phyloP scores from a whole-genome alignment of 2,113 vertebrate species.

The Taxidea taxus region DNA sequence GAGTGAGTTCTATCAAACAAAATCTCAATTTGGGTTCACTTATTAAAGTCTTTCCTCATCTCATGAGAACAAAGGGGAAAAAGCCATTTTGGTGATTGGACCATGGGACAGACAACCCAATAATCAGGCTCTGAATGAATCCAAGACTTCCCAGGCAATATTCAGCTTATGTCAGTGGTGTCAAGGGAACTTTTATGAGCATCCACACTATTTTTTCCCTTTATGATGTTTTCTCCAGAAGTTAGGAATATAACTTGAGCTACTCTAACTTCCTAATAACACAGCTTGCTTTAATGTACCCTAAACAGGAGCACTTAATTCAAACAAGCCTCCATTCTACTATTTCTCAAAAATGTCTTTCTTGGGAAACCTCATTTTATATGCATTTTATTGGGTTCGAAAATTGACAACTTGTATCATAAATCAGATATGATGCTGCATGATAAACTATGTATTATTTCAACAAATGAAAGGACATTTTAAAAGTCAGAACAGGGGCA shows the following conservation, averaged over 20 bases:
- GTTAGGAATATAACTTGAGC: neutral
- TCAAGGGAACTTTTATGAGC: neutral
- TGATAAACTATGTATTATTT: neutral
- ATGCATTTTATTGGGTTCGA: conserved; percentile 15
- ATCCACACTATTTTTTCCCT: neutral
- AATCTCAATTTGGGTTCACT: conserved; percentile 31
- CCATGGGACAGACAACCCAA: neutral
- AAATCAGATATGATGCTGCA: neutral
- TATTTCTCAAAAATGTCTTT: neutral
- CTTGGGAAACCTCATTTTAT: neutral
- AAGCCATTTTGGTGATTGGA: neutral
- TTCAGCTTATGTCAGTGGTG: neutral
- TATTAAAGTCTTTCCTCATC: conserved; percentile 49
- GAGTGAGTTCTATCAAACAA: neutral
- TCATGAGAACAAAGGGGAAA: neutral
- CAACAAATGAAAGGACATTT: neutral
- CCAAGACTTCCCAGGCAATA: neutral
- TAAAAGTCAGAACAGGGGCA: neutral
- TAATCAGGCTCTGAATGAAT: neutral
- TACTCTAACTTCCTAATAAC: neutral
- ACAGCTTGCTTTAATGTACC: neutral
- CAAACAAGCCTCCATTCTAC: neutral
- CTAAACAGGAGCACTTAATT: neutral
- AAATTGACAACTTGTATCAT: neutral
- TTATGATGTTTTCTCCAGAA: neutral